These are phyloP conservation scores for Scaptomyza flava DNA, from an alignment of 2,888 invertebrate genomes.

Conservation along the genomic window DNA sequence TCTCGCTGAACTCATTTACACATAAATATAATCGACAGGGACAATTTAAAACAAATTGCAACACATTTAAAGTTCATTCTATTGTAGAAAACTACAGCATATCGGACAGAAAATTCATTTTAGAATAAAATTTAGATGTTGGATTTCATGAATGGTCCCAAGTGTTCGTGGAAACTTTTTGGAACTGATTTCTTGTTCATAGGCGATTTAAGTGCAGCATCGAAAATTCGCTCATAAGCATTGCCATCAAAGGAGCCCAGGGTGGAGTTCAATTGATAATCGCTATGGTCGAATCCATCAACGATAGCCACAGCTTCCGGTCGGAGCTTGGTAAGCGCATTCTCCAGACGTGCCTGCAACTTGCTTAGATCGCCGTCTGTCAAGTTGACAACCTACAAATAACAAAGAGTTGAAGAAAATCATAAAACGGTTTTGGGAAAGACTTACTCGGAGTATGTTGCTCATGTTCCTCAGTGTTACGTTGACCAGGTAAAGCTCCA, in stretches of 20 bases:
- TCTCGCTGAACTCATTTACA: background rate
- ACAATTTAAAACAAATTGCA: background rate
- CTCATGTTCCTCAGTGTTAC: constrained; percentile 90
- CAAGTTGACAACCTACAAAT: constrained; percentile 71
- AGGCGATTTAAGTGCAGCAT: constrained; percentile 92
- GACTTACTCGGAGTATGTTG: constrained; percentile 90
- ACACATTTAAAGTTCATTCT: background rate
- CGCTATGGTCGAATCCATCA: constrained; percentile 94
- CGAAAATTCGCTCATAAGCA: constrained; percentile 92
- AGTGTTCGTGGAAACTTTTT: constrained; percentile 86
- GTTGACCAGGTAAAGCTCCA: constrained; percentile 91
- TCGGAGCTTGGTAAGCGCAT: constrained; percentile 89
- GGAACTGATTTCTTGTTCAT: constrained; percentile 93
- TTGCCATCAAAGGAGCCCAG: constrained; percentile 93
- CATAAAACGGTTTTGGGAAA: background rate
- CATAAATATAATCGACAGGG: background rate
- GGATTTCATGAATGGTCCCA: constrained; percentile 89
- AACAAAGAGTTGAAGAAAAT: background rate
- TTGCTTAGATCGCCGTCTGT: constrained; percentile 76
- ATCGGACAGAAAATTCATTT: background rate
- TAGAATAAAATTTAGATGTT: constrained; percentile 76
- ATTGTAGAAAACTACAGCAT: background rate
- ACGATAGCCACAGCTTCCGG: constrained; percentile 96
- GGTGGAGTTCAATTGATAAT: constrained; percentile 90
- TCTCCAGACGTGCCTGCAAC: constrained; percentile 89